phyloP scores from a whole-genome alignment of 2,888 invertebrate genomes.

The Andrena chrysosceles region DNA sequence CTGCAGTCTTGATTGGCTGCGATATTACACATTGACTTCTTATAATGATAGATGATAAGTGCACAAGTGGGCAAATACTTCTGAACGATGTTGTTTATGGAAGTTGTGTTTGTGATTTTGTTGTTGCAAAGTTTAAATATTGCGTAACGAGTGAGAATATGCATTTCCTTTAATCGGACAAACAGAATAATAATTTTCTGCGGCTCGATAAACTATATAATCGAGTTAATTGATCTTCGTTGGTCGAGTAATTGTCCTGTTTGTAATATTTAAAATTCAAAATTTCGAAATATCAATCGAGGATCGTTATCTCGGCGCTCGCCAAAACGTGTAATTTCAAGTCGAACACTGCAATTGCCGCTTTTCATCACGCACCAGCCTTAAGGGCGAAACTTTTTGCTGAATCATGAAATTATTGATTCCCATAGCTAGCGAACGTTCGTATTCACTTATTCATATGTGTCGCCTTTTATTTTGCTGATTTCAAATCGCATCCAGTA shows the following conservation, averaged over 20 bases:
- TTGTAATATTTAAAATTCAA: not conserved
- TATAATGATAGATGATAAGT: too few species aligned
- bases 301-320: conserved; percentile 59
- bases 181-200: not conserved
- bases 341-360: conserved; percentile 29
- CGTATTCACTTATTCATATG: not conserved
- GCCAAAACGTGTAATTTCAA: not conserved
- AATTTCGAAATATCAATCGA: conserved; percentile 12
- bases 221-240: not conserved
- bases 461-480: not conserved
- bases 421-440: not conserved
- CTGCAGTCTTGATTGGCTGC: too few species aligned
- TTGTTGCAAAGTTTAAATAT: not conserved
- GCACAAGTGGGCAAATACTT: too few species aligned
- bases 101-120: not conserved
- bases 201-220: not conserved
- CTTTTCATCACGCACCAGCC: conserved; percentile 26
- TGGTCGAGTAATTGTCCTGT: not conserved
- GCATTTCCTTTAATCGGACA: not conserved
- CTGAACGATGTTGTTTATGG: not conserved
- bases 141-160: not conserved
- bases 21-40: too few species aligned
- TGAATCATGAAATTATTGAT: not conserved
- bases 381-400: not conserved
- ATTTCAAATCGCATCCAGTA: not conserved